Evolutionary conservation across 2,888 invertebrate genomes (phyloP).

Genomic region (Acleris sparsana): DNA sequence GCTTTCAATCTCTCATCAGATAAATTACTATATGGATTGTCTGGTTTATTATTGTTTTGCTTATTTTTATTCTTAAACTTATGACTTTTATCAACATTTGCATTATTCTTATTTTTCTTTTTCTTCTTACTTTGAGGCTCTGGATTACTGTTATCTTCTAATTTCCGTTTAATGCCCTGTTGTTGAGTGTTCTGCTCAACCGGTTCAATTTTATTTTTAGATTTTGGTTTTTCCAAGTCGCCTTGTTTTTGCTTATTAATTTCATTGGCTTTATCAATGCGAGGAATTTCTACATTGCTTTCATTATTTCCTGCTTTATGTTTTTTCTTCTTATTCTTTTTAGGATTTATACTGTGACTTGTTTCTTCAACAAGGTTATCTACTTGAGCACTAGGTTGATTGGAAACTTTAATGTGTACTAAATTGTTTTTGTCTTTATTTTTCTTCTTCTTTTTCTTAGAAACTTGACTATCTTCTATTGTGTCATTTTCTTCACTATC

Average conservation of each 20-base stretch:
- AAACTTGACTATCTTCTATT: background rate
- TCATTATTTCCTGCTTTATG: slow-evolving; percentile 3
- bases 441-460: slow-evolving; percentile 38
- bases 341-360: slow-evolving; percentile 13
- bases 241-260: background rate
- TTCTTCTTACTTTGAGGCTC: slow-evolving; percentile 51
- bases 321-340: slow-evolving; percentile 34
- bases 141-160: slow-evolving; percentile 36
- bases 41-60: slow-evolving; percentile 46
- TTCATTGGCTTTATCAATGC: background rate
- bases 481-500: slow-evolving; percentile 18
- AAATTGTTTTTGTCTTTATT: slow-evolving; percentile 29
- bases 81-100: slow-evolving; percentile 39
- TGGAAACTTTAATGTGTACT: slow-evolving; percentile 1
- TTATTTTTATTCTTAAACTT: slow-evolving; percentile 55
- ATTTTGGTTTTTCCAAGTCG: slow-evolving; percentile 35
- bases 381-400: slow-evolving; percentile 1
- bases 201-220: slow-evolving; percentile 43
- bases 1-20: slow-evolving; percentile 93
- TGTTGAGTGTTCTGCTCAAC: slow-evolving; percentile 16
- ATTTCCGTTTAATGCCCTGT: slow-evolving; percentile 43
- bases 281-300: background rate
- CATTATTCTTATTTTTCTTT: slow-evolving; percentile 38
- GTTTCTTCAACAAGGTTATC: slow-evolving; percentile 16
- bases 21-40: slow-evolving; percentile 71